phyloP scores from a whole-genome alignment of 2,888 invertebrate genomes.

The Odontomyia ornata region DNA sequence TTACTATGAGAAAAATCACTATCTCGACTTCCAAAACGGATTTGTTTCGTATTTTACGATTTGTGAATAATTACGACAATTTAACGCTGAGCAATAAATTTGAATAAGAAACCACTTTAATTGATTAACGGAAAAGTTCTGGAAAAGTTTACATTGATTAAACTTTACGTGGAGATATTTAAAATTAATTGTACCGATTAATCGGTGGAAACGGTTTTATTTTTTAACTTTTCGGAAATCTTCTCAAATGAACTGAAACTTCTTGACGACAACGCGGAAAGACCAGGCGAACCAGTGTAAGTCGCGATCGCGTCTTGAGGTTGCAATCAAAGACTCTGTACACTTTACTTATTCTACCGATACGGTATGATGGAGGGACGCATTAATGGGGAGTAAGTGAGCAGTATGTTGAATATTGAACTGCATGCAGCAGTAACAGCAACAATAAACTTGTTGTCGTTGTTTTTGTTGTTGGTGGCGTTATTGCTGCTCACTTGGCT shows the following conservation, averaged over 20 bases:
- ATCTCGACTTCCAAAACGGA: no score
- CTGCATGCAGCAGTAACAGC: background rate
- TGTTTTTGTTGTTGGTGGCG: slow-evolving; percentile 13
- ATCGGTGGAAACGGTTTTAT: no score
- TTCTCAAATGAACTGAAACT: background rate
- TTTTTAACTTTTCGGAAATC: no score
- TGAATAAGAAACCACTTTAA: no score
- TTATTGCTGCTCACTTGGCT: background rate
- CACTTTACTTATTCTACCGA: slow-evolving; percentile 32
- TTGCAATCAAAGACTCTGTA: slow-evolving; percentile 38
- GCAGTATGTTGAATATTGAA: background rate
- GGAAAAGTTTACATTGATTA: background rate
- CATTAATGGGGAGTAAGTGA: slow-evolving; percentile 13
- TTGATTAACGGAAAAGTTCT: no score
- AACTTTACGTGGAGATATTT: background rate
- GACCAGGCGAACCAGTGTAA: slow-evolving; percentile 6
- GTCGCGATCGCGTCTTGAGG: slow-evolving; percentile 36
- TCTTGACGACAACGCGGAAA: slow-evolving; percentile 22
- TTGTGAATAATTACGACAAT: no score
- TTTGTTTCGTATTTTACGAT: no score
- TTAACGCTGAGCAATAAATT: no score
- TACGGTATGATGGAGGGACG: slow-evolving; percentile 19
- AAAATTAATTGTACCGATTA: no score
- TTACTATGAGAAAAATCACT: no score
- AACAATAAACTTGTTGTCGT: slow-evolving; percentile 22